Evolutionary conservation across 2,888 invertebrate species (phyloP).

Genomic region (Aphodius sticticus): DNA sequence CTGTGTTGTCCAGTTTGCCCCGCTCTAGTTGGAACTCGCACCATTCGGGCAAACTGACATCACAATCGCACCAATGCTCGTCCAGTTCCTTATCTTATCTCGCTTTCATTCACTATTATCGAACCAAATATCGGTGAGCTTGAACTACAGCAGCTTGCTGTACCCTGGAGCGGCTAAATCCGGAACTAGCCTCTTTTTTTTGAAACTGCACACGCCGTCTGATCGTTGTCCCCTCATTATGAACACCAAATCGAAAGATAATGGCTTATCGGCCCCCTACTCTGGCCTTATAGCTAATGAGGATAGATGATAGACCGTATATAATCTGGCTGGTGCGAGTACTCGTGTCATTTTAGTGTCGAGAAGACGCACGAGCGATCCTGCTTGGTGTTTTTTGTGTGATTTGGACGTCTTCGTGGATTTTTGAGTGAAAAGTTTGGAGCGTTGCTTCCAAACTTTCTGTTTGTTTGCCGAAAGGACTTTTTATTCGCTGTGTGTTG

Average conservation of each 20-base stretch:
- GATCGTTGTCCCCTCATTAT: background rate
- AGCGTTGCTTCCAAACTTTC: background rate
- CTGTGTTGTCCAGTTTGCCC: background rate
- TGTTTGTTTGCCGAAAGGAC: background rate
- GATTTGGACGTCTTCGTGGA: background rate
- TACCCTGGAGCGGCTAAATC: constrained; percentile 13
- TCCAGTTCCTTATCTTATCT: background rate
- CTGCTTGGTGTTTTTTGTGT: background rate
- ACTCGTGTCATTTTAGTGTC: background rate
- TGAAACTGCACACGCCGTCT: background rate
- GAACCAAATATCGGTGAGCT: background rate
- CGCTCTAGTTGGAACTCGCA: background rate
- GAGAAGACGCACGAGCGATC: background rate
- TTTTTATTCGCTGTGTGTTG: background rate
- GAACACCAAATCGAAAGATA: background rate
- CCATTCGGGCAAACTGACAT: background rate
- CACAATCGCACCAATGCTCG: background rate
- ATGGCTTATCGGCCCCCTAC: background rate
- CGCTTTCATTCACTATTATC: background rate
- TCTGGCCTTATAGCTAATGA: background rate
- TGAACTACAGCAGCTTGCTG: background rate
- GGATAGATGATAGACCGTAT: background rate
- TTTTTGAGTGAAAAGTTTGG: background rate
- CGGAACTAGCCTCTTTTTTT: constrained; percentile 6
- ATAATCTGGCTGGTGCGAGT: background rate